Base-by-base conservation (phyloP, 64 coral and sea anemone genomes). In the Dendronephthya gigantea region DNA sequence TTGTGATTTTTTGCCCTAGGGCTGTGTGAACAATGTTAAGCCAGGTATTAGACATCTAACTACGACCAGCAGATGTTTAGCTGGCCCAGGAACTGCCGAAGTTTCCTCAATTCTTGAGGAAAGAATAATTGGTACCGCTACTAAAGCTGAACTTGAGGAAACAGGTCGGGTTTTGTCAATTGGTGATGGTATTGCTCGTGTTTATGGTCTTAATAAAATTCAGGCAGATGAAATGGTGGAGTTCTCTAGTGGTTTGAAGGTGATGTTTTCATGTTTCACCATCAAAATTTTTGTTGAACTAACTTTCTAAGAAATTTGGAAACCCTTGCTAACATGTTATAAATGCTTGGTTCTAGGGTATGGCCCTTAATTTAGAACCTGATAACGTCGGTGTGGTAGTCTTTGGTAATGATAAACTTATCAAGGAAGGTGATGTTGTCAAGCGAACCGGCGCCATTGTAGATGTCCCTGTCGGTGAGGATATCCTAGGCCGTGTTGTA, bases 161-260 rank as follows among this genome's bases (percentile, higher is more conserved):
- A 97, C 94, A 74, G 94, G 94, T 15, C 89, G 94, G 34, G 94
- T 97, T n/a, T 39, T 97, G 17, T 97, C 94, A 4, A 97, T 97
- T 93, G 94, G 94, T 97, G 94, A 97, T 93, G 94, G 94, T 89
- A 97, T 97, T 91, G 94, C 94, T 82, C 94, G 94, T 93, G 94
- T 97, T 1, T 97, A 93, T 97, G 94, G 94, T 35, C 88, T 97
- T 47, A 97, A 97, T 82, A 97, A 97, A 68, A 97, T 97, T 34
- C 94, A 97, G 75, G 94, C 94, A n/a, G 94, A 97, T 86, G 94
- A 97, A 84, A 97, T 97, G 94, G 94, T 97, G 12, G 94, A 97
- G 68, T 97, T 97, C 41, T 97, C 94, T 17, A 91, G 91, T 85
- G 94, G 94, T 29, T 87, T 97, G 37, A 97, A 97, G 94, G 94